Evolutionary conservation across 2,113 vertebrate genomes (phyloP).

Genomic region (crab-eating macaque (Macaca fascicularis)): T2T-MFA8v1.1 NC_088387.1:53004501-53005000

Average conservation of each 20-base stretch:
- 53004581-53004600: neutral
- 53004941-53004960: neutral
- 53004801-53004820: neutral
- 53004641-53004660: constrained; percentile 82
- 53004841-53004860: neutral
- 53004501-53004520: constrained; percentile 71
- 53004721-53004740: neutral
- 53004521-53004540: constrained; percentile 51
- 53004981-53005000: neutral
- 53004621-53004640: constrained; percentile 80
- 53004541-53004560: constrained; percentile 75
- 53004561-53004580: constrained; percentile 81
- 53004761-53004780: neutral
- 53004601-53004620: constrained; percentile 61
- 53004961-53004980: neutral
- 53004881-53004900: constrained; percentile 19
- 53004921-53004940: neutral
- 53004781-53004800: neutral
- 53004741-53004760: neutral
- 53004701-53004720: neutral
- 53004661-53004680: neutral
- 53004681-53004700: neutral
- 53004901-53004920: neutral
- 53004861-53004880: neutral
- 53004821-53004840: neutral